These are phyloP conservation scores for Sinotaia quadrata DNA, from an alignment of 2,888 invertebrate genomes.

Conservation along the genomic window DNA sequence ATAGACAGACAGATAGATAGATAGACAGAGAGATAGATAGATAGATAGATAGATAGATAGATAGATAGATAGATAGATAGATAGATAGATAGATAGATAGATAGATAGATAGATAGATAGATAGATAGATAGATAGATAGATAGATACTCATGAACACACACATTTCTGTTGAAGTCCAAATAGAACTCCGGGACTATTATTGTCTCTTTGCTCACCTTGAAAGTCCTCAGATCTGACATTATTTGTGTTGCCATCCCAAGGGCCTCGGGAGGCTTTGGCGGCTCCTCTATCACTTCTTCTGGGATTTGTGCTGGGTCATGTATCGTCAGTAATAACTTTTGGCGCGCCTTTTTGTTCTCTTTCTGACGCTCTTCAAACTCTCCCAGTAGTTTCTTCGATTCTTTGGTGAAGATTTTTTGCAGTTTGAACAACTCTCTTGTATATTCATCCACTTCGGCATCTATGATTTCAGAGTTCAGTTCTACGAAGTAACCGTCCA, in stretches of 20 bases:
- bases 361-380: slow-evolving; percentile 66
- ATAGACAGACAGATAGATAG: no score
- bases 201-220: no score
- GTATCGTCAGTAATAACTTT: slow-evolving; percentile 71
- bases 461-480: slow-evolving; percentile 85
- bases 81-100: no score
- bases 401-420: slow-evolving; percentile 78
- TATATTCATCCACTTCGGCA: slow-evolving; percentile 82
- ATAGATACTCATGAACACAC: no score
- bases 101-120: no score
- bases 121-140: no score
- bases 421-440: slow-evolving; percentile 81
- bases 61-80: no score
- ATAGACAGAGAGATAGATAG: no score
- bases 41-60: no score
- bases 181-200: no score
- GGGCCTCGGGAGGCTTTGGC: slow-evolving; percentile 75
- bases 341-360: slow-evolving; percentile 59
- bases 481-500: slow-evolving; percentile 93
- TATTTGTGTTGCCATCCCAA: slow-evolving; percentile 62
- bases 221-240: slow-evolving; percentile 75
- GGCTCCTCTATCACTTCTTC: slow-evolving; percentile 74
- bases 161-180: no score
- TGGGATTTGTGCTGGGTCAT: not conserved
- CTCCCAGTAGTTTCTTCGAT: slow-evolving; percentile 66